Evolutionary conservation across 1,140 invertebrate genomes (phyloP), one percentile per base, ranked within the genome.

Genomic region (Drosophila arawakana): DNA sequence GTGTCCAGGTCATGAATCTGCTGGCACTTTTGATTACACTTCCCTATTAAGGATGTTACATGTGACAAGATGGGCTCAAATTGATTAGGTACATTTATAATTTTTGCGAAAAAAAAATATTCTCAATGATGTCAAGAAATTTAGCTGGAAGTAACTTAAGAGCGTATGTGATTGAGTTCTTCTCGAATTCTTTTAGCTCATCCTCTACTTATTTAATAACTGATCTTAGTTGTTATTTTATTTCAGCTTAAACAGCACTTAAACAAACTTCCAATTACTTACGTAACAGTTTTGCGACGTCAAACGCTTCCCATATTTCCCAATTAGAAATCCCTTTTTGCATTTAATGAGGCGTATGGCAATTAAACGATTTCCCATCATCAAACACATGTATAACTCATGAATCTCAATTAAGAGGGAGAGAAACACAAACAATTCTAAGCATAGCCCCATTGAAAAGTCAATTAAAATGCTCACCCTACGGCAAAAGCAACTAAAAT

Each of bases 391-490:
- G 41, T 5, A 57, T 52, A 57, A 35, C 49, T 58, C 47, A 18
- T 71, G 44, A 54, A 43, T 68, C 44, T 76, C 81, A 82, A 83
- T 82, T 68, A 30, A 30, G 25, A 5, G 61, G 58, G 21, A 46
- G 44, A 70, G 25, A 11, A 44, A 25, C 39, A 15, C 57, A 66
- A 66, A 60, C 73, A 73, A 73, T 73, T 71, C 54, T 63, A 84
- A 77, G 62, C 68, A 71, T 74, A 85, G 73, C 72, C 62, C 81
- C 75, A 72, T 46, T 69, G 66, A 43, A 34, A 54, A 69, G 81
- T 81, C 81, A 84, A 84, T 85, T 84, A 85, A 84, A 69, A 81
- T 73, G 68, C 70, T 30, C 30, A 43, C 52, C 44, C 59, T 21
- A 1, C 30, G 35, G 41, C 55, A 54, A 50, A 49, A n/a, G 39